Evolutionary conservation across 2,888 invertebrate genomes (phyloP).

Genomic region (Coenonympha glycerion): DNA sequence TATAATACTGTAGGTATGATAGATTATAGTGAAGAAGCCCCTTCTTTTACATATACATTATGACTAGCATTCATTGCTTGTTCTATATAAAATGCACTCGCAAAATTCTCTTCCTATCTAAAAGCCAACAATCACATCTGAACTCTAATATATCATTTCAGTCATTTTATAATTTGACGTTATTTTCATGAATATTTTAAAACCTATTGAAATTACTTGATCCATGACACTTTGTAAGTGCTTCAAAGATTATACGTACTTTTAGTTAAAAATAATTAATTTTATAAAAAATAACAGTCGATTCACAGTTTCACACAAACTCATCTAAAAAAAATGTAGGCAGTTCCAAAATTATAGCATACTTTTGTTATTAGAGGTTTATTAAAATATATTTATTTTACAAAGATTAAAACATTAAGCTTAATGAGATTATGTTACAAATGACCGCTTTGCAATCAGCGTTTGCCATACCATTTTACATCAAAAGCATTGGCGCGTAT

Average conservation of each 20-base stretch:
- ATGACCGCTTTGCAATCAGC: conserved; percentile 9
- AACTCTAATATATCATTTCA: background rate
- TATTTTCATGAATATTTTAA: background rate
- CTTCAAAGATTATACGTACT: conserved; percentile 1
- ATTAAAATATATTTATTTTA: conserved; percentile 16
- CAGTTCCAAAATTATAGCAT: conserved; percentile 23
- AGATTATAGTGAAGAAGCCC: conserved; percentile 28
- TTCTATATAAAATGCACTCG: conserved; percentile 37
- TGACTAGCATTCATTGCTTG: conserved; percentile 55
- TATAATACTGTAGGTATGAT: conserved; percentile 28
- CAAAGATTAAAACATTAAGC: conserved; percentile 8
- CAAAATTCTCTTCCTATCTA: conserved; percentile 31
- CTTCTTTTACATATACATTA: conserved; percentile 35
- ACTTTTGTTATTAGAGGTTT: conserved; percentile 15
- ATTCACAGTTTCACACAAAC: background rate
- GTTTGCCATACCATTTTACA: background rate
- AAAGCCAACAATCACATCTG: conserved; percentile 11
- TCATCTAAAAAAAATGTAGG: conserved; percentile 11
- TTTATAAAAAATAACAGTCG: background rate
- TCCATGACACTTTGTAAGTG: conserved; percentile 1
- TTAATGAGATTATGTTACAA: conserved; percentile 17
- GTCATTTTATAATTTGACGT: background rate
- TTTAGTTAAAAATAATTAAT: background rate
- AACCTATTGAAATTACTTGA: background rate
- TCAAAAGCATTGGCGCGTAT: conserved; percentile 13